phyloP scores from a whole-genome alignment of 2,113 vertebrate species.

The Elgaria multicarinata region DNA sequence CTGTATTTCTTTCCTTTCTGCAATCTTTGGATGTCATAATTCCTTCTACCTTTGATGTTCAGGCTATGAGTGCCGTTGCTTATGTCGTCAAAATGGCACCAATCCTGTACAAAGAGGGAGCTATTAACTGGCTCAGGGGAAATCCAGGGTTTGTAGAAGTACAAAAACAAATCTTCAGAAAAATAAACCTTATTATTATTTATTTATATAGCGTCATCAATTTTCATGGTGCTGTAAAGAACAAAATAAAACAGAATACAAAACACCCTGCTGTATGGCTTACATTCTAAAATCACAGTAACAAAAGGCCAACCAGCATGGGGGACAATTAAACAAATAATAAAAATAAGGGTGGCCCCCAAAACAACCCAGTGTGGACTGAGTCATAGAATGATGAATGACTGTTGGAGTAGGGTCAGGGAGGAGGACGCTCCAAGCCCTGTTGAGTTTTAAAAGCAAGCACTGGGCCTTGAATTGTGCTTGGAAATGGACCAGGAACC shows the following conservation, averaged over 20 bases:
- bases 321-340: too few relatives aligned
- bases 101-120: neutral
- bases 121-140: neutral
- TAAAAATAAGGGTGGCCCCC: neutral
- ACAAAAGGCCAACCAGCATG: too few relatives aligned
- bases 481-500: too few relatives aligned
- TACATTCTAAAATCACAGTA: too few relatives aligned
- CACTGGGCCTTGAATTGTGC: too few relatives aligned
- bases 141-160: neutral
- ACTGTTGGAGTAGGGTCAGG: too few relatives aligned
- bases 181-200: neutral
- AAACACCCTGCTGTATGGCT: too few relatives aligned
- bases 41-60: neutral
- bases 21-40: neutral
- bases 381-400: neutral
- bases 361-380: neutral
- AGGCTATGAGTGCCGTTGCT: neutral
- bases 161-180: neutral
- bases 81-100: neutral
- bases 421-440: too few relatives aligned
- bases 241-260: too few relatives aligned
- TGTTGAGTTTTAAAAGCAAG: too few relatives aligned
- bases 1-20: neutral
- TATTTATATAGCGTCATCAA: too few relatives aligned
- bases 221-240: too few relatives aligned